phyloP scores from a whole-genome alignment of 2,113 vertebrate species.

The Seriola dumerili region DNA sequence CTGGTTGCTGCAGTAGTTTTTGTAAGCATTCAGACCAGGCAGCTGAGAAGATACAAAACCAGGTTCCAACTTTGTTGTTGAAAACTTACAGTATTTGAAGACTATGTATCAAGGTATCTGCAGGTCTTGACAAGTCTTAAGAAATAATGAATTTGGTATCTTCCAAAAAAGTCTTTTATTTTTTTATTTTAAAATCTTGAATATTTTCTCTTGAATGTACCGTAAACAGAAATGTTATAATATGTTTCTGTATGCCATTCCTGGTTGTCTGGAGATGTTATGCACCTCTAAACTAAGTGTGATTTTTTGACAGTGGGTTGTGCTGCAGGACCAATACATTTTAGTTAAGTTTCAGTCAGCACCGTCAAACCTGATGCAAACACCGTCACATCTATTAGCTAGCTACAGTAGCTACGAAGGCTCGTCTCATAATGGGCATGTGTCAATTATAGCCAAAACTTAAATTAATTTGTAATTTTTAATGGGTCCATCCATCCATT shows the following conservation, averaged over 20 bases:
- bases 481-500: background rate
- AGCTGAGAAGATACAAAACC: constrained; percentile 79
- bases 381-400: background rate
- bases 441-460: background rate
- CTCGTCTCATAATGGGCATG: background rate
- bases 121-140: background rate
- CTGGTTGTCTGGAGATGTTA: background rate
- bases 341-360: background rate
- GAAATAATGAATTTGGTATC: background rate
- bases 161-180: background rate
- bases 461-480: background rate
- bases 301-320: no score
- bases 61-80: no score
- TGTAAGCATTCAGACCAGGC: constrained; percentile 94
- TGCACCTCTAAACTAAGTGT: no score
- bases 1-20: constrained; percentile 96
- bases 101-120: background rate
- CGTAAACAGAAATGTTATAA: background rate
- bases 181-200: background rate
- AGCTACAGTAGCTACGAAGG: background rate
- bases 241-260: background rate
- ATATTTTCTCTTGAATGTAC: background rate
- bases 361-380: background rate
- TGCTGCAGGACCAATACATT: background rate
- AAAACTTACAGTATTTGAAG: background rate